Evolutionary conservation across 1,140 invertebrate genomes (phyloP), one percentile per base, ranked within the genome.

Genomic region (Glossosoma conforme): DNA sequence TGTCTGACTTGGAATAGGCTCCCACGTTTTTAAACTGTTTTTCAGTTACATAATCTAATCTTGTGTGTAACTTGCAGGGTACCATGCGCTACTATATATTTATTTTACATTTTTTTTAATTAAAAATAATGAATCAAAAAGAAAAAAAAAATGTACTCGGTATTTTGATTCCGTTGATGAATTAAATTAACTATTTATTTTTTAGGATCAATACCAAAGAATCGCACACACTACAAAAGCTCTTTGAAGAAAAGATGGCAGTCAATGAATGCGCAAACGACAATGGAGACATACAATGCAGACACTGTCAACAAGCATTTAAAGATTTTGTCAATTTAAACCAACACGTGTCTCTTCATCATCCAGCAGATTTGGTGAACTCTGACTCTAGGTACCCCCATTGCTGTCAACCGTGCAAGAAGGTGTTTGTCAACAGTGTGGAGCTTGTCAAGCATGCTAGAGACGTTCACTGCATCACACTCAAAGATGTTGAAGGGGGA

Each of bases 381-480:
- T 25, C 14, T 3, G 44, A 46, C 35, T 22, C 14, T 15, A n/a
- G 3, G n/a, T 35, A 28, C 14, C 28, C 30, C 17, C 35, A 35
- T 13, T 17, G 15, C 3, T 46, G 44, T 33, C 30, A 35, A 15
- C 25, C 13, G 6, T 46, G 44, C 19, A 28, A 9, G 2, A 46
- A 46, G 19, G 44, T 46, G 2, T 46, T 46, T 20, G 19, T 33
- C 1, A 28, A 14, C 2, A 19, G n/a, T 35, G 9, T 2, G 9
- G 25, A 46, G 11, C 11, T 46, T 2, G 20, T 35, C 2, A 36
- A 35, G n/a, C 44, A 46, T 35, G 44, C 44, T 8, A n/a, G 20
- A 33, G 4, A 35, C 13, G 20, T 36, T 10, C 44, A 46, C 44
- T 4, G 20, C 2, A 17, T 35, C 8, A 3, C 17, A 19, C 10